Evolutionary conservation across 2,113 vertebrate genomes (phyloP), one percentile per base, ranked within the genome.

Genomic region (Saguinus midas): DNA sequence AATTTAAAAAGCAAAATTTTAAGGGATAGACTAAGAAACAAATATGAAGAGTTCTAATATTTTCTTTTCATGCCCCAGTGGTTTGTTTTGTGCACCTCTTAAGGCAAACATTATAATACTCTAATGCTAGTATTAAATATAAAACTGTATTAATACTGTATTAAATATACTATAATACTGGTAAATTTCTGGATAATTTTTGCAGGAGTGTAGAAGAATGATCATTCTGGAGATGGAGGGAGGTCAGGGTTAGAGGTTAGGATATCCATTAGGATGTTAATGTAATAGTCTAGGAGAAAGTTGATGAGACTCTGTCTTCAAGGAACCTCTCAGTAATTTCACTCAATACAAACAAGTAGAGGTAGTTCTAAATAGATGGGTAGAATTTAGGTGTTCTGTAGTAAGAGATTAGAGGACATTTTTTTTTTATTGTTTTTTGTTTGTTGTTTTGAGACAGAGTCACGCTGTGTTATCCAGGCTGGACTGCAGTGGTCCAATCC

Each of bases 61-160:
- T 96, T 80, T 85, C 45, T 82, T 95, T 80, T 91, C 52, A 58
- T 92, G 70, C n/a, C 27, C 64, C 29, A 70, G 45, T 87, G 61
- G 84, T 78, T 78, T 91, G 48, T 91, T 55, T 83, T 91, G 32
- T 84, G 35, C 5, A 92, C 4, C 16, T 87, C 29, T 76, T 85
- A 17, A 94, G 68, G 43, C 58, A 88, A 88, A 94, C 73, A 48
- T 23, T 45, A n/a, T 40, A 43, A 57, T 40, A 52, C 48, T 87
- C 72, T 72, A 87, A 87, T 27, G 18, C 6, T 32, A 23, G 14
- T 55, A 57, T 21, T 73, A 75, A 61, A 64, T 61, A 90, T 55
- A 32, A 45, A 76, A 76, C 73, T 76, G 21, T 45, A 64, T 64
- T 88, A 55, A 21, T 75, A 17, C 72, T 80, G 18, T 57, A 25